Evolutionary conservation across 2,113 vertebrate genomes (phyloP).

Genomic region (Montifringilla adamsi): DNA sequence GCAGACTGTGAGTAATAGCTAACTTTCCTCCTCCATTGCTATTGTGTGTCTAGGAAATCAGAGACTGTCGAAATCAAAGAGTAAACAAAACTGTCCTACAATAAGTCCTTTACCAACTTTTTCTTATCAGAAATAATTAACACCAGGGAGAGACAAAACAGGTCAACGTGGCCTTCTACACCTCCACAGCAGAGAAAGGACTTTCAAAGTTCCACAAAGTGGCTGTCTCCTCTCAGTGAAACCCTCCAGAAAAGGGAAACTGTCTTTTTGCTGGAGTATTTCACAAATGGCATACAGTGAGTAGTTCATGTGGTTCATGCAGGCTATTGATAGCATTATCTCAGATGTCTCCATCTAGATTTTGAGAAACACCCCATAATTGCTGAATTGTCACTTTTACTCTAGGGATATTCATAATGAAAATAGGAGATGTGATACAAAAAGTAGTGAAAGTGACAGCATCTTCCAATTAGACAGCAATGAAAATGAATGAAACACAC

Average conservation of each 20-base stretch:
- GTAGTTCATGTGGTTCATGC: not conserved
- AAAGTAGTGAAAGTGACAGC: not conserved
- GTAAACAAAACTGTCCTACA: not conserved
- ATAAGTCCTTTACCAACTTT: not conserved
- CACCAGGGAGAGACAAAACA: not conserved
- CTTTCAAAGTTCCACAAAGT: not conserved
- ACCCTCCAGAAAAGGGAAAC: not conserved
- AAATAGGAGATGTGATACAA: not conserved
- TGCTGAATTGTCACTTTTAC: not conserved
- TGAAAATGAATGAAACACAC: not conserved
- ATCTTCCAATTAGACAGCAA: not conserved
- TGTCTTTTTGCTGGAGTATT: not conserved
- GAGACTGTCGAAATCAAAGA: not conserved
- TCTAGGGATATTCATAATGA: not conserved
- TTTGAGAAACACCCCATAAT: not conserved
- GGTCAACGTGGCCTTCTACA: not conserved
- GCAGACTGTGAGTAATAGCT: constrained; percentile 6
- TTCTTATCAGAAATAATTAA: not conserved
- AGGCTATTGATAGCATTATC: not conserved
- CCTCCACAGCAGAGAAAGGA: not conserved
- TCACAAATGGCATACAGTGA: not conserved
- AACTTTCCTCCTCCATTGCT: not conserved
- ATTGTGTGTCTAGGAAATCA: constrained; percentile 5
- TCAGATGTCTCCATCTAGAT: not conserved
- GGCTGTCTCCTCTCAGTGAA: not conserved